Percentiles rank a stretch among this genome's conserved stretches.
Conservation (phyloP, 2,797 vertebrate species). For the Octomys mimax region DNA sequence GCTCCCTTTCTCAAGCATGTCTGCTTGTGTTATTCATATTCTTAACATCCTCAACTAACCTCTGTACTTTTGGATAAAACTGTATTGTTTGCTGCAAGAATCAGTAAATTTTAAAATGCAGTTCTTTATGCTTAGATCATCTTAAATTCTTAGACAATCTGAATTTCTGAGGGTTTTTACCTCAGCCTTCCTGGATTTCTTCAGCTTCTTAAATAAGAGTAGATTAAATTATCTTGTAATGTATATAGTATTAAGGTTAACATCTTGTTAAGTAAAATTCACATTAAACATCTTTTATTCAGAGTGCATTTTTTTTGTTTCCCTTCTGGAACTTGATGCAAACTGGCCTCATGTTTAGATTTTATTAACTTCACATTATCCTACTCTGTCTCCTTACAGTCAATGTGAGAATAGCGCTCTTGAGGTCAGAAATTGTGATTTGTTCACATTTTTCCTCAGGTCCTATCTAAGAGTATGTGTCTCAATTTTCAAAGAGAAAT, state of each 20-base stretch:
- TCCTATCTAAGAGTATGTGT: not conserved
- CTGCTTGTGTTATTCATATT: not conserved
- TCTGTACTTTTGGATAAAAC: not conserved
- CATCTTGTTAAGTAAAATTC: not conserved
- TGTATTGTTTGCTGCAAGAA: not conserved
- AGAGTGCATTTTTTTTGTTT: not conserved
- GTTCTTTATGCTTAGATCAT: not conserved
- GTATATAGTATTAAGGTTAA: not conserved
- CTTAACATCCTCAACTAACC: not conserved
- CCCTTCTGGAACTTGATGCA: not conserved
- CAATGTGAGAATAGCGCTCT: not conserved
- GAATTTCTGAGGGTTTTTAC: not conserved
- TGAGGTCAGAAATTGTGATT: not conserved
- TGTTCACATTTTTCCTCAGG: not conserved
- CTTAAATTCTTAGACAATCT: not conserved
- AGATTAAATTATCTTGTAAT: not conserved
- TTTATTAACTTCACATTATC: not conserved
- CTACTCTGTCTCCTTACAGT: not conserved
- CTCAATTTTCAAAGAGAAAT: not conserved
- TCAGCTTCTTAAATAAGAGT: not conserved
- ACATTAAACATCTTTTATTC: not conserved
- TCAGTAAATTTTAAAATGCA: not conserved
- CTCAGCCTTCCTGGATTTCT: not conserved
- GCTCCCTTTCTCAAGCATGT: not conserved
- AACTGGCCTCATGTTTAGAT: rapidly evolving